A percentile compares a stretch with the other conserved stretches of the same genome.
Evolutionary conservation across 2,888 invertebrate species (phyloP).

Genomic region (Eilema sororculum): DNA sequence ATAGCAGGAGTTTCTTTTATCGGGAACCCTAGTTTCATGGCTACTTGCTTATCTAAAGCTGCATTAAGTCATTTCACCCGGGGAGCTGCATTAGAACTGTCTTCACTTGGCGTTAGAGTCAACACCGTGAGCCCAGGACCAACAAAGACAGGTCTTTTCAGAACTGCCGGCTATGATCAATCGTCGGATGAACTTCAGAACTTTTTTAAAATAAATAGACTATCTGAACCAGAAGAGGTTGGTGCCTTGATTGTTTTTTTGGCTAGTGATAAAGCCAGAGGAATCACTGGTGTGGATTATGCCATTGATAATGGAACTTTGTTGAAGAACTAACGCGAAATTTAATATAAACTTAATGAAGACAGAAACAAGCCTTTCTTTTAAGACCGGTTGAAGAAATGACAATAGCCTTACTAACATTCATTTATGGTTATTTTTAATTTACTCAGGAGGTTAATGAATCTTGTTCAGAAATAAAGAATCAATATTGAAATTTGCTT

Average conservation of each 20-base stretch:
- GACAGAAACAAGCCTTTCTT: no score
- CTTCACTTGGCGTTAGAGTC: slow-evolving; percentile 87
- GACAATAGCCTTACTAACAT: no score
- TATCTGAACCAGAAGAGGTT: slow-evolving; percentile 63
- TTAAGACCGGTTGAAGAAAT: no score
- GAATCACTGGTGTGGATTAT: slow-evolving; percentile 54
- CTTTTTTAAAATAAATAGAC: slow-evolving; percentile 6
- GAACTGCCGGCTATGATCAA: slow-evolving; percentile 34
- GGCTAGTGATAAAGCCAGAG: slow-evolving; percentile 56
- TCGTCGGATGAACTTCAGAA: no score
- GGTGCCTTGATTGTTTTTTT: slow-evolving; percentile 56
- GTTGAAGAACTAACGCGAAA: neutral
- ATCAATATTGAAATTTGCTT: no score
- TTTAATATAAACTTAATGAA: no score
- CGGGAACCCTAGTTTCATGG: slow-evolving; percentile 9
- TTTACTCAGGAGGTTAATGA: no score
- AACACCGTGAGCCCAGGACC: slow-evolving; percentile 91
- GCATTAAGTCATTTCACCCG: slow-evolving; percentile 91
- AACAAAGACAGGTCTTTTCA: slow-evolving; percentile 79
- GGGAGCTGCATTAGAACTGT: slow-evolving; percentile 89
- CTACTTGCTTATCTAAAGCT: slow-evolving; percentile 90
- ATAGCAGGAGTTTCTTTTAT: slow-evolving; percentile 16
- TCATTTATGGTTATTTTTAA: no score
- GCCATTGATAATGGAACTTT: slow-evolving; percentile 48
- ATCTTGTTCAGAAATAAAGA: no score